Conservation (phyloP, 2,113 vertebrate genomes). For the Sapayoa aenigma region DNA sequence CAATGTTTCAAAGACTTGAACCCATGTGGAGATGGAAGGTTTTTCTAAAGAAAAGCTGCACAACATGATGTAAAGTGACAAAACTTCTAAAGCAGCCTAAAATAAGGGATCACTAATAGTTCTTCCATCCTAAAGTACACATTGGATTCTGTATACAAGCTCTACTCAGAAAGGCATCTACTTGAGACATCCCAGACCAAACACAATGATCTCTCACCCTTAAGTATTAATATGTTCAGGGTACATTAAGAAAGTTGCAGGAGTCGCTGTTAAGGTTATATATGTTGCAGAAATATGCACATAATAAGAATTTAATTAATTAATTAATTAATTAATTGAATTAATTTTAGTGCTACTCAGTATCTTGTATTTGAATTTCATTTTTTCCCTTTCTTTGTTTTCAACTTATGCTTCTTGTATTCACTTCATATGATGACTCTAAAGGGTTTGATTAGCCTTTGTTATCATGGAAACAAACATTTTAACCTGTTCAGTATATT, state of each 20-base stretch:
- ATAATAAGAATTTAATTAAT: too few species aligned
- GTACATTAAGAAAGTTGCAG: neutral
- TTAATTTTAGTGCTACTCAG: neutral
- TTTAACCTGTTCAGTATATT: neutral
- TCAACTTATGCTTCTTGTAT: neutral
- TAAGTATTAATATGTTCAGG: neutral
- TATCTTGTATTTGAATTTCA: neutral
- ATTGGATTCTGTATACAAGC: neutral
- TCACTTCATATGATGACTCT: neutral
- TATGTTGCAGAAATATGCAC: neutral
- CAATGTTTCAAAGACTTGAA: neutral
- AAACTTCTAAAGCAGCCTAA: neutral
- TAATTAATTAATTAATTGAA: too few species aligned
- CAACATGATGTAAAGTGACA: neutral
- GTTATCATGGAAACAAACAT: neutral
- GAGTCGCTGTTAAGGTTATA: neutral
- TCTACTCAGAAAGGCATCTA: neutral
- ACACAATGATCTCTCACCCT: neutral
- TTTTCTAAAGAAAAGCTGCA: neutral
- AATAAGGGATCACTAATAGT: neutral
- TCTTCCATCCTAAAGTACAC: neutral
- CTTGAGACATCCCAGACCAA: neutral
- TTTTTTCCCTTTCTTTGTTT: neutral
- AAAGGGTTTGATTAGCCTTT: constrained; percentile 17
- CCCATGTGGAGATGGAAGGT: neutral